A percentile compares a stretch with the other conserved stretches of the same genome.
Evolutionary conservation across 2,888 invertebrate species (phyloP).

Genomic region (Palloptera scutellata): DNA sequence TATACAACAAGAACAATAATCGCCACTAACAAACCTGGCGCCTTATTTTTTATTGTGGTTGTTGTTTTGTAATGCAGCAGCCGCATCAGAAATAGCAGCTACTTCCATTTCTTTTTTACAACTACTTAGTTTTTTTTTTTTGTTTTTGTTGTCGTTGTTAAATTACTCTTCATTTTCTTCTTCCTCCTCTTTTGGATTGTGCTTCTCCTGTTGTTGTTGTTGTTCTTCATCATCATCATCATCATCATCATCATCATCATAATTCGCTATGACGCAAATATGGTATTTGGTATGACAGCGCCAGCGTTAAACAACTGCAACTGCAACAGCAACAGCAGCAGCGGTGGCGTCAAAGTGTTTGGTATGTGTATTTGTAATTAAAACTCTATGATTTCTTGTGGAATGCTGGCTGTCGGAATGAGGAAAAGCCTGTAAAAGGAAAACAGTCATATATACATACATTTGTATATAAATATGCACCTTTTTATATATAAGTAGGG

Average conservation of each 20-base stretch:
- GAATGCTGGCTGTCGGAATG: conserved; percentile 41
- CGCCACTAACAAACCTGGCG: conserved; percentile 36
- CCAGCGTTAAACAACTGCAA: background rate
- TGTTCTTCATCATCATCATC: background rate
- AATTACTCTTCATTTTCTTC: too few relatives aligned
- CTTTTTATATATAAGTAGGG: too few relatives aligned
- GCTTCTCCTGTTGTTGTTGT: too few relatives aligned
- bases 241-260: conserved; percentile 18
- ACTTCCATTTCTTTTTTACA: background rate
- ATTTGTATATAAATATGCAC: too few relatives aligned
- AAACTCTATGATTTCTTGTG: conserved; percentile 39
- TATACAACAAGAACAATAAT: too few relatives aligned
- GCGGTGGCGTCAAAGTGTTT: conserved; percentile 20
- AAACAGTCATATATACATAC: too few relatives aligned
- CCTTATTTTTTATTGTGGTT: conserved; percentile 36
- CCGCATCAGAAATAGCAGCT: background rate
- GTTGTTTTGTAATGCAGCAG: too few relatives aligned
- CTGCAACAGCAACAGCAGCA: background rate
- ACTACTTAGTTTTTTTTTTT: background rate
- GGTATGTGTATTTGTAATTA: conserved; percentile 38
- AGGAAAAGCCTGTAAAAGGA: conserved; percentile 34
- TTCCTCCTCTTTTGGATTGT: too few relatives aligned
- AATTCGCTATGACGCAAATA: conserved; percentile 19
- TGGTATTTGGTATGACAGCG: background rate
- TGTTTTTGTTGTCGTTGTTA: too few relatives aligned